A percentile compares a stretch with the other conserved stretches of the same genome.
These are phyloP conservation scores for Branchinecta lynchi DNA, from an alignment of 1,140 invertebrate genomes.

Conservation along the genomic window DNA sequence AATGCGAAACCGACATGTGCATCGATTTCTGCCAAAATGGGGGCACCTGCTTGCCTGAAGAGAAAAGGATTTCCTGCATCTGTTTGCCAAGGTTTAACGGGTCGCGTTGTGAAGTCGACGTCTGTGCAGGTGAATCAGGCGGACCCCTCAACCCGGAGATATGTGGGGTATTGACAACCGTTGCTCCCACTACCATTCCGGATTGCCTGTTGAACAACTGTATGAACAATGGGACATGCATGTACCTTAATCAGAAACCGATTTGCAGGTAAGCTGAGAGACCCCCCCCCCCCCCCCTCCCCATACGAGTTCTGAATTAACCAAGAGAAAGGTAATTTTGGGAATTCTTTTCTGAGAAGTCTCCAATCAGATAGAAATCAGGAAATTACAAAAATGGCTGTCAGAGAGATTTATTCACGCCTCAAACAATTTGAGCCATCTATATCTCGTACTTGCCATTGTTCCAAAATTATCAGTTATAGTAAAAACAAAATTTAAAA, in stretches of 20 bases:
- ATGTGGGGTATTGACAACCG: slow-evolving; percentile 20
- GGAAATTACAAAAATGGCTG: too few relatives aligned
- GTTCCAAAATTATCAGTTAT: too few relatives aligned
- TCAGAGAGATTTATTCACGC: too few relatives aligned
- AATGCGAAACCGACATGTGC: slow-evolving; percentile 24
- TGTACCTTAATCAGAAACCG: slow-evolving; percentile 24
- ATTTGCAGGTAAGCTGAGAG: slow-evolving; percentile 30
- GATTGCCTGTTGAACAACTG: slow-evolving; percentile 28
- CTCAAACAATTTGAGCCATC: too few relatives aligned
- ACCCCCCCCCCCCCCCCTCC: too few relatives aligned
- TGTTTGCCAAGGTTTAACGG: slow-evolving; percentile 40
- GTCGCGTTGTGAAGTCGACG: slow-evolving; percentile 38
- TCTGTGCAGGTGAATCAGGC: slow-evolving; percentile 30
- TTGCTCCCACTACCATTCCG: slow-evolving; percentile 16
- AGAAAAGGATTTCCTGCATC: slow-evolving; percentile 28
- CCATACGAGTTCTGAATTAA: too few relatives aligned
- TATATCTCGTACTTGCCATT: too few relatives aligned
- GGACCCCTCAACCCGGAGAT: slow-evolving; percentile 4
- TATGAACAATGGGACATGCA: slow-evolving; percentile 35
- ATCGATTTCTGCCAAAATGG: slow-evolving; percentile 38
- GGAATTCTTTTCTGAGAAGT: too few relatives aligned
- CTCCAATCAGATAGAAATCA: too few relatives aligned
- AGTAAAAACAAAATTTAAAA: too few relatives aligned
- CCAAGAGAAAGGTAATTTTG: too few relatives aligned
- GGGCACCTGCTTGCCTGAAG: slow-evolving; percentile 28